Evolutionary conservation across 2,113 vertebrate genomes (phyloP).

Genomic region (Archocentrus centrarchus): DNA sequence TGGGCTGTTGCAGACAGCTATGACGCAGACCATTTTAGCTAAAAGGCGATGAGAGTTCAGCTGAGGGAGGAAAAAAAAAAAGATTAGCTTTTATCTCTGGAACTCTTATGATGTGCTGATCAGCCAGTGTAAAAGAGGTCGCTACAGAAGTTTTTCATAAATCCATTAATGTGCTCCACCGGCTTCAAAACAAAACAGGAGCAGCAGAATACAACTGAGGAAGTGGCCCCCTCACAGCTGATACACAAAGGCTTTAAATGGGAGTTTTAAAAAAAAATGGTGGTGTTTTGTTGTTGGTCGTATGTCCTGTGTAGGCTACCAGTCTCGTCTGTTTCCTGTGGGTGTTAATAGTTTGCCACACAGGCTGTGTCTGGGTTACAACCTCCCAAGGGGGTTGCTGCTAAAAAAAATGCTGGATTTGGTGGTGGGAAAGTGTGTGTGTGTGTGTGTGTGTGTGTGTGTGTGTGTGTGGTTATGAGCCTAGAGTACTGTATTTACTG

Average conservation of each 20-base stretch:
- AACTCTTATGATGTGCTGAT: conserved; percentile 1
- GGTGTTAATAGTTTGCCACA: conserved; percentile 64
- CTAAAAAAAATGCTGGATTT: conserved; percentile 35
- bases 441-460: background rate
- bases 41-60: conserved; percentile 22
- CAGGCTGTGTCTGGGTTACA: conserved; percentile 62
- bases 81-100: background rate
- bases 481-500: background rate
- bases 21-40: conserved; percentile 38
- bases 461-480: background rate
- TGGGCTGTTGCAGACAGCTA: background rate
- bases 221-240: conserved; percentile 56
- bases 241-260: conserved; percentile 69
- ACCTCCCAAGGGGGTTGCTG: conserved; percentile 50
- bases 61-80: conserved; percentile 3
- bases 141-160: background rate
- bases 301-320: conserved; percentile 71
- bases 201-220: conserved; percentile 18
- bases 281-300: conserved; percentile 64
- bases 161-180: background rate
- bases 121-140: background rate
- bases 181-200: conserved; percentile 46
- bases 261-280: conserved; percentile 32
- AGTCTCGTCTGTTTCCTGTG: conserved; percentile 78
- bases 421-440: conserved; percentile 47